Evolutionary conservation across 2,888 invertebrate species (phyloP).

Genomic region (Melolontha melolontha): DNA sequence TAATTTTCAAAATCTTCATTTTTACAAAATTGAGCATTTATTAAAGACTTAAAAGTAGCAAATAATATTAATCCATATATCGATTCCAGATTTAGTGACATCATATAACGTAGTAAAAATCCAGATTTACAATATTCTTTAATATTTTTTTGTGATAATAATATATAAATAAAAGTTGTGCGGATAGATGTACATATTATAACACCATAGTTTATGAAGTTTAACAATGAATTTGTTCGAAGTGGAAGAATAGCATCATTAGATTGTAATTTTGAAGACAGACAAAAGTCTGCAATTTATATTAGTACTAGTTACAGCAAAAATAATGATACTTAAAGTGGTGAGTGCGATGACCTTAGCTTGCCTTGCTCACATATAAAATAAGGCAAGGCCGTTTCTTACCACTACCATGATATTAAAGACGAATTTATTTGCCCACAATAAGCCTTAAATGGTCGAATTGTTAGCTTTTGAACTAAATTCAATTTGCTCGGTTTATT

Average conservation of each 20-base stretch:
- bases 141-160: too few relatives aligned
- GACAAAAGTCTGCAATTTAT: constrained; percentile 16
- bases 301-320: constrained; percentile 32
- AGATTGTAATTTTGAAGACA: constrained; percentile 24
- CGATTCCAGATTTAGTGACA: too few relatives aligned
- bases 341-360: constrained; percentile 36
- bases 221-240: constrained; percentile 2
- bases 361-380: constrained; percentile 37
- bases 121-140: too few relatives aligned
- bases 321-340: constrained; percentile 39
- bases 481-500: constrained; percentile 20
- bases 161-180: too few relatives aligned
- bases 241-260: constrained; percentile 5
- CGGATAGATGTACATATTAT: too few relatives aligned
- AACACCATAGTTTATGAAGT: too few relatives aligned
- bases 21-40: too few relatives aligned
- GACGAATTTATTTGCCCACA: constrained; percentile 27
- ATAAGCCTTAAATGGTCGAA: constrained; percentile 7
- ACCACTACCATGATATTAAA: constrained; percentile 28
- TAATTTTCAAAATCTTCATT: too few relatives aligned
- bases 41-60: too few relatives aligned
- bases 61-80: too few relatives aligned
- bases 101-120: too few relatives aligned
- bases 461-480: constrained; percentile 22
- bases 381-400: constrained; percentile 40